Evolutionary conservation across 2,888 invertebrate species (phyloP), one percentile per base, ranked within the genome.

Genomic region (Caradrina kadenii): DNA sequence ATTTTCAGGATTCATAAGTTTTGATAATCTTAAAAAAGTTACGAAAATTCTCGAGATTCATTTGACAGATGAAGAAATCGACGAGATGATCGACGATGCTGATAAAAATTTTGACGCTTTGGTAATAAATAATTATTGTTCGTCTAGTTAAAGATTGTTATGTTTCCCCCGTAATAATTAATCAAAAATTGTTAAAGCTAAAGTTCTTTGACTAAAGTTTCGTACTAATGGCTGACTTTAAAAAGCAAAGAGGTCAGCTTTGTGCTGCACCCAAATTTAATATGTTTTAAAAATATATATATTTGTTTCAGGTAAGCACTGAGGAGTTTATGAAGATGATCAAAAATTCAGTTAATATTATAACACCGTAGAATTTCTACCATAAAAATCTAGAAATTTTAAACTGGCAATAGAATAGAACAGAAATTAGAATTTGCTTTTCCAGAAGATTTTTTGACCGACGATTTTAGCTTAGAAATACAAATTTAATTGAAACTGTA

Each of bases 61-160:
- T 76, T 82, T 96, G 22, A 92, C 94, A 10, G 96, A 96, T 79
- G 94, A 96, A 85, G 94, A 96, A 87, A 94, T 96, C 45, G 92
- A 94, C 48, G 96, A 96, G 82, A 96, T 96, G 96, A 89, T 96
- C 5, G 94, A 95, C 62, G 95, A 95, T 59, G 95, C 95, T 13
- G 96, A 96, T 76, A 94, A 92, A 76, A 93, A 96, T 75, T 92
- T 89, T 48, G 95, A 96, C 82, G 92, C 93, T 19, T 82, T 86
- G 76, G 96, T 96, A 87, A 87, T 92, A 26, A 26, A 3, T 26
- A 3, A 3, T 26, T 26, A 26, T 26, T 26, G 4, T 26, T 26
- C 26, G 26, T 26, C 26, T 26, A 26, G 26, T 26, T 26, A 26
- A 26, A 26, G 26, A 26, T 26, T 26, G 26, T 26, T 26, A 26